Evolutionary conservation across 2,888 invertebrate genomes (phyloP).

Genomic region (Monoplex corrugatus): DNA sequence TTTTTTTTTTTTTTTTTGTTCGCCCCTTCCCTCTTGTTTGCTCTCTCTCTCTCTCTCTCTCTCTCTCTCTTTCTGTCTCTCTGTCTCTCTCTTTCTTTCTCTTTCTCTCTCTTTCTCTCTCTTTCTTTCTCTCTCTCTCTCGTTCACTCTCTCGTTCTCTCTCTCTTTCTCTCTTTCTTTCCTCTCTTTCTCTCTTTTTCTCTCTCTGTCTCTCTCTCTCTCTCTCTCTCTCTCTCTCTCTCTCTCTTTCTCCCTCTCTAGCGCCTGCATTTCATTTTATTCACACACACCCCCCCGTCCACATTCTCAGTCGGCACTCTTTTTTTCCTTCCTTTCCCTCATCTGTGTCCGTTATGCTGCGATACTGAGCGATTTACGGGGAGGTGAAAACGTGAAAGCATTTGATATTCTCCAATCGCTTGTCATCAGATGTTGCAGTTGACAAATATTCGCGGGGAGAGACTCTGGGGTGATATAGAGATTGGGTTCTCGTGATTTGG

Average conservation of each 20-base stretch:
- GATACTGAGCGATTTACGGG: not conserved
- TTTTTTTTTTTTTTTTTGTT: not conserved
- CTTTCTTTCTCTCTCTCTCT: not conserved
- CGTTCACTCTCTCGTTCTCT: not conserved
- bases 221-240: not conserved
- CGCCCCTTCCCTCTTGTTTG: not conserved
- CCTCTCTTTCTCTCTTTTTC: not conserved
- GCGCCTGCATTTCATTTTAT: not conserved
- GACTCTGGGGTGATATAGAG: not conserved
- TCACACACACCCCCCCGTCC: not conserved
- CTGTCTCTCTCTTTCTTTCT: not conserved
- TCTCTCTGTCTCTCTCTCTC: not conserved
- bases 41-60: not conserved
- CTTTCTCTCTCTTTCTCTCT: not conserved
- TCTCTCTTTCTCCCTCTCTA: not conserved
- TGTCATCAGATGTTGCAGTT: not conserved
- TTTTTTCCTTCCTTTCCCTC: not conserved
- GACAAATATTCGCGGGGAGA: not conserved
- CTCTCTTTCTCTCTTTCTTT: not conserved
- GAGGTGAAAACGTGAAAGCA: not conserved
- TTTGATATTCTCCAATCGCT: constrained; percentile 29
- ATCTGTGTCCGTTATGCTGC: not conserved
- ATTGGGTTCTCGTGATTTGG: not conserved
- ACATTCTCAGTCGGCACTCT: not conserved
- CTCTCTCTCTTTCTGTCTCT: too few relatives aligned